Evolutionary conservation across 2,888 invertebrate genomes (phyloP).

Genomic region (Salpingus planirostris): DNA sequence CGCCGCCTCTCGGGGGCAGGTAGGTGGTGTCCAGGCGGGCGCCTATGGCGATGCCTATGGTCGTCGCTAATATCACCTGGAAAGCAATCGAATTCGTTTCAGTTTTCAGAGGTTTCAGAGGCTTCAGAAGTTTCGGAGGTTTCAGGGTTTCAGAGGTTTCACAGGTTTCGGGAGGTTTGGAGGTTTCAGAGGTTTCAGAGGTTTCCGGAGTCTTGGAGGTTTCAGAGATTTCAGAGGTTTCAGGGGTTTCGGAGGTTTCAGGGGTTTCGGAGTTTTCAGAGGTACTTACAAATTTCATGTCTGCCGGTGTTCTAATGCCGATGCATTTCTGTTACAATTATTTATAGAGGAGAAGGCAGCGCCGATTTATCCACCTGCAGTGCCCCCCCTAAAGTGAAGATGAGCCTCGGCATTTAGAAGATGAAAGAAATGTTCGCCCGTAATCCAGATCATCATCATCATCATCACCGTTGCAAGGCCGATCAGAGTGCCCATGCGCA

Average conservation of each 20-base stretch:
- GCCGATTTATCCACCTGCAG: conserved; percentile 17
- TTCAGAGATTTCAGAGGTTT: too few species aligned
- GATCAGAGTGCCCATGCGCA: conserved; percentile 9
- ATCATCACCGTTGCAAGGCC: conserved; percentile 11
- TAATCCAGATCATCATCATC: conserved; percentile 15
- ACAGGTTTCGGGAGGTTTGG: too few species aligned
- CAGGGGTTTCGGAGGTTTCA: not conserved
- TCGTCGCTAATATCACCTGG: conserved; percentile 41
- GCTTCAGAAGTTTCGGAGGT: too few species aligned
- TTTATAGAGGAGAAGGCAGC: conserved; percentile 19
- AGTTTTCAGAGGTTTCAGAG: too few species aligned
- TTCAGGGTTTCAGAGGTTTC: too few species aligned
- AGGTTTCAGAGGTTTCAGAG: too few species aligned
- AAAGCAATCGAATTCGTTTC: too few species aligned
- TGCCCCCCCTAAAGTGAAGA: conserved; percentile 15
- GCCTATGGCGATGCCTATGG: conserved; percentile 39
- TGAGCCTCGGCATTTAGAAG: conserved; percentile 16
- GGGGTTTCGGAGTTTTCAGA: conserved; percentile 3
- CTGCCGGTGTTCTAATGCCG: conserved; percentile 18
- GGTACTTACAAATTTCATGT: conserved; percentile 26
- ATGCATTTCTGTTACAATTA: conserved; percentile 20
- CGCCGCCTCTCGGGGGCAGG: conserved; percentile 48
- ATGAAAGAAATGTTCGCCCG: conserved; percentile 13
- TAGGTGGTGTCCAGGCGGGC: conserved; percentile 51
- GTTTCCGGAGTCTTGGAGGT: too few species aligned